phyloP scores from a whole-genome alignment of 2,888 invertebrate species.

The Prenolepis imparis region DNA sequence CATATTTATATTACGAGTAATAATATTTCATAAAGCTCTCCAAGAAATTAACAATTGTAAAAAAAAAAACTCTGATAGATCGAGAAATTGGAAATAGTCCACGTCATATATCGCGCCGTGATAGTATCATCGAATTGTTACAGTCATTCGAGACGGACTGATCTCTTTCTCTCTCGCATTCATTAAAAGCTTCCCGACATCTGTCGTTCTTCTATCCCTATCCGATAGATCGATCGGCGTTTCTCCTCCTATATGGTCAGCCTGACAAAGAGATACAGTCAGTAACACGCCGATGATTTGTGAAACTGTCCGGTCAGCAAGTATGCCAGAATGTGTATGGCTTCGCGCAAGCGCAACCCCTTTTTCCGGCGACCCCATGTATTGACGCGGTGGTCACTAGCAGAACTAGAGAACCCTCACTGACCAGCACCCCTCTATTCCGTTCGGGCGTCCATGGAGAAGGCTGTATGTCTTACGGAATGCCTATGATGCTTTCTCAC shows the following conservation, averaged over 20 bases:
- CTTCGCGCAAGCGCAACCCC: constrained; percentile 83
- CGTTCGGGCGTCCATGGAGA: constrained; percentile 78
- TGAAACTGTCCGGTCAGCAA: constrained; percentile 79
- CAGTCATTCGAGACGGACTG: constrained; percentile 5
- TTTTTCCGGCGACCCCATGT: constrained; percentile 82
- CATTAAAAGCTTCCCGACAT: constrained; percentile 61
- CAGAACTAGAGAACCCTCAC: constrained; percentile 79
- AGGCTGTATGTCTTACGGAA: constrained; percentile 83
- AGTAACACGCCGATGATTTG: constrained; percentile 79
- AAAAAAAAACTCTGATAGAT: background rate
- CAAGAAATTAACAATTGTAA: background rate
- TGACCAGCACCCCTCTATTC: constrained; percentile 81
- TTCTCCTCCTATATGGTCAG: constrained; percentile 40
- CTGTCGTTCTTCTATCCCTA: constrained; percentile 67
- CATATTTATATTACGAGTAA: background rate
- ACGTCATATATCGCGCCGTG: background rate
- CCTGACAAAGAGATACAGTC: constrained; percentile 74
- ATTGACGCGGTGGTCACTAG: constrained; percentile 85
- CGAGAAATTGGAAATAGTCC: background rate
- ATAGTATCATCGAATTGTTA: background rate
- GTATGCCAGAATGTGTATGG: constrained; percentile 76
- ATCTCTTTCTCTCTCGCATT: constrained; percentile 43
- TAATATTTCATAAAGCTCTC: background rate
- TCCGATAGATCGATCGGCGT: constrained; percentile 66
- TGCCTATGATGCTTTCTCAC: constrained; percentile 83